phyloP scores from a whole-genome alignment of 2,888 invertebrate genomes.

The Platycheirus albimanus region DNA sequence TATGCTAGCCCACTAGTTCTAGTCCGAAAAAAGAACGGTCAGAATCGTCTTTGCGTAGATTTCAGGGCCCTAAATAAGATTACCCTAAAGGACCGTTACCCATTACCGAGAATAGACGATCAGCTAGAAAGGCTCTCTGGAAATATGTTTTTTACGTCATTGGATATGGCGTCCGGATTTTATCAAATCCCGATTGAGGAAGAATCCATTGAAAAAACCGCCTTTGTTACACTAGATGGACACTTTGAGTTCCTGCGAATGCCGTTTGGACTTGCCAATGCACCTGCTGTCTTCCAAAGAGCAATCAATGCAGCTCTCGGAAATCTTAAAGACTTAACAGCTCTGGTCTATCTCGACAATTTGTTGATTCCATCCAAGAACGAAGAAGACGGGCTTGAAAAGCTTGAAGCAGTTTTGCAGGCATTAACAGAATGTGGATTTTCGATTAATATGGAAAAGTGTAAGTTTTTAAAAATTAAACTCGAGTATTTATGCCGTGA shows the following conservation, averaged over 20 bases:
- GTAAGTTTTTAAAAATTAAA: conserved; percentile 1
- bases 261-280: conserved; percentile 15
- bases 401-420: background rate
- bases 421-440: background rate
- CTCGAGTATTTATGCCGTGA: conserved; percentile 12
- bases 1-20: no score
- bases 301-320: conserved; percentile 10
- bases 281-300: conserved; percentile 14
- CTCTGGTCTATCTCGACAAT: conserved; percentile 4
- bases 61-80: no score
- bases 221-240: conserved; percentile 17
- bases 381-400: conserved; percentile 9
- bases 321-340: conserved; percentile 3
- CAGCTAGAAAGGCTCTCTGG: conserved; percentile 49
- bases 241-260: conserved; percentile 4
- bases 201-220: conserved; percentile 22
- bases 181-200: conserved; percentile 2
- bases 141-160: conserved; percentile 73
- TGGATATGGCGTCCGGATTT: conserved; percentile 50
- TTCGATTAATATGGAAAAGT: conserved; percentile 6
- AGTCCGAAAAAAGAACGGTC: no score
- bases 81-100: no score
- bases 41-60: no score
- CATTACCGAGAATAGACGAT: conserved; percentile 33
- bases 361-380: conserved; percentile 5